These are phyloP conservation scores for Dendrocincla fuliginosa DNA, from an alignment of 2,797 vertebrate species.

Conservation along the genomic window DNA sequence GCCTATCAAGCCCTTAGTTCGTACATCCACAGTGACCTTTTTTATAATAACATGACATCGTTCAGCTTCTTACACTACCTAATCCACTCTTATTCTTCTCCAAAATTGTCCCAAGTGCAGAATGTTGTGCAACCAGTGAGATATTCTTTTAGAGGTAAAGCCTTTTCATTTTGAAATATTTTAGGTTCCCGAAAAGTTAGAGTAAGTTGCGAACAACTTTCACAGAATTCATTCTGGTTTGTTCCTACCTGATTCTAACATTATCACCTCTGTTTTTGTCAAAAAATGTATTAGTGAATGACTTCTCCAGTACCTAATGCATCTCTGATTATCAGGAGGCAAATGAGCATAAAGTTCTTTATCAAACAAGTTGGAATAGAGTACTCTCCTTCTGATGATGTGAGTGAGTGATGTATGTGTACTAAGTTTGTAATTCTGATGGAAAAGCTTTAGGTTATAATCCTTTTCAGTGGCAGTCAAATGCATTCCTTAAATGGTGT, in stretches of 20 bases:
- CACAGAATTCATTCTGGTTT: not conserved
- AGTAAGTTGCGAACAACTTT: not conserved
- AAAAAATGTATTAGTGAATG: not conserved
- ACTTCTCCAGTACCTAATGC: not conserved
- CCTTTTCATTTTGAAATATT: not conserved
- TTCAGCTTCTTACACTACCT: not conserved
- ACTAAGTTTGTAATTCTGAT: not conserved
- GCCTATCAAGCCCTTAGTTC: not conserved
- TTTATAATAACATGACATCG: not conserved
- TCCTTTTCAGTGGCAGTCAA: not conserved
- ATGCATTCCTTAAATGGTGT: not conserved
- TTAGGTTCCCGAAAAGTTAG: not conserved
- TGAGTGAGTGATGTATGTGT: rapidly evolving
- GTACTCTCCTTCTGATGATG: not conserved
- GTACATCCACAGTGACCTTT: not conserved
- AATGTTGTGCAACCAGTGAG: not conserved
- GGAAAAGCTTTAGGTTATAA: not conserved
- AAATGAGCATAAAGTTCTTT: not conserved
- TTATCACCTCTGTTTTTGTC: not conserved
- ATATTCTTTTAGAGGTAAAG: not conserved
- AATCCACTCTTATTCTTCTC: not conserved
- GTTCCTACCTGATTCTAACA: not conserved
- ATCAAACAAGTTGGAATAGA: not conserved
- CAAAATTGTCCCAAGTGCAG: not conserved
- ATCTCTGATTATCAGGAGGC: not conserved